Percentiles rank a stretch among this genome's conserved stretches.
Conservation (phyloP, 1,140 invertebrate species). For the Lanistes nyassanus region DNA sequence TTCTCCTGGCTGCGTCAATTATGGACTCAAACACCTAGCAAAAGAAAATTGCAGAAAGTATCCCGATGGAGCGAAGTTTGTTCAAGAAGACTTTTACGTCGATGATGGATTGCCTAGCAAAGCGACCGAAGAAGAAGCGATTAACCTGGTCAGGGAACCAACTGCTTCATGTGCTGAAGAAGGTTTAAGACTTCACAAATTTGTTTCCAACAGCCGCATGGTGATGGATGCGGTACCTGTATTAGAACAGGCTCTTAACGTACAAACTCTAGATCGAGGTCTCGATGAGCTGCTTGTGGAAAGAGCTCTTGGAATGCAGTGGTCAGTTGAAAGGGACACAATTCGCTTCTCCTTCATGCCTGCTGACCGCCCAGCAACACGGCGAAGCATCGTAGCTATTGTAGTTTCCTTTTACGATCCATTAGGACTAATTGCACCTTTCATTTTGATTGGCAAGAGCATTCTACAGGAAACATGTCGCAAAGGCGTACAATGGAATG, state of each 20-base stretch:
- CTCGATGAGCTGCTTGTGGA: conserved; percentile 36
- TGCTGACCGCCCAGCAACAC: conserved; percentile 22
- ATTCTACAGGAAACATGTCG: conserved; percentile 26
- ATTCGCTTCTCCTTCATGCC: conserved; percentile 28
- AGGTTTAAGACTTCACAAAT: conserved; percentile 36
- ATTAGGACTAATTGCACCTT: too few relatives aligned
- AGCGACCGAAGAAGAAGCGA: conserved; percentile 24
- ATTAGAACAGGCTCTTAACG: conserved; percentile 8
- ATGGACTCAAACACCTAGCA: conserved; percentile 22
- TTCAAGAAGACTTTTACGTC: conserved; percentile 40
- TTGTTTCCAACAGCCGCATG: conserved; percentile 29
- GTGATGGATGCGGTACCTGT: conserved; percentile 32
- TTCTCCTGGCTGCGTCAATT: conserved; percentile 40
- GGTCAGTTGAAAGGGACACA: conserved; percentile 40
- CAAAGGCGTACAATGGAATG: conserved; percentile 14
- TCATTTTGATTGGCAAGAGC: conserved; percentile 33
- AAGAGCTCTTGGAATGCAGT: conserved; percentile 38
- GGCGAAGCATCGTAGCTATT: conserved; percentile 28
- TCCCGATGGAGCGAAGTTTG: conserved; percentile 9
- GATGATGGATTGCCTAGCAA: conserved; percentile 36
- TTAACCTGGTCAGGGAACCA: conserved; percentile 9
- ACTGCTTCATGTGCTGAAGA: conserved; percentile 21
- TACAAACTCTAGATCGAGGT: conserved; percentile 28
- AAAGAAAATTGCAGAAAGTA: background rate
- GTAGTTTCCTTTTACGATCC: conserved; percentile 25